phyloP scores from a whole-genome alignment of 1,140 invertebrate genomes.

The Calliphora vicina region DNA sequence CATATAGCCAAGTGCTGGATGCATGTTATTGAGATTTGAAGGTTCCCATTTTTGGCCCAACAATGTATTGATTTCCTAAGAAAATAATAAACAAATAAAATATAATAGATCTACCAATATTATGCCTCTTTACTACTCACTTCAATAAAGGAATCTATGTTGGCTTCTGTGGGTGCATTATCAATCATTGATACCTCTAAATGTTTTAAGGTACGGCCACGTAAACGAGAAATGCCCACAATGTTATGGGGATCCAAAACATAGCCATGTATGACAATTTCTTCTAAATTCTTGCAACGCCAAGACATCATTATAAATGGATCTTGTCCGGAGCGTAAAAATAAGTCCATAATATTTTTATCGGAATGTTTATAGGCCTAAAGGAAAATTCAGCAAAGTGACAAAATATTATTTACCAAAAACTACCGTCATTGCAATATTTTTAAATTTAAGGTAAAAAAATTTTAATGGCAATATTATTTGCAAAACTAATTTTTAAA shows the following conservation, averaged over 20 bases:
- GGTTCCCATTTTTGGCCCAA: constrained; percentile 64
- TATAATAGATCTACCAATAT: neutral
- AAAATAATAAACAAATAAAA: neutral
- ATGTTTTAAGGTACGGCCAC: constrained; percentile 68
- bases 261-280: constrained; percentile 70
- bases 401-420: neutral
- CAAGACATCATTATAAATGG: constrained; percentile 80
- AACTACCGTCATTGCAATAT: no score
- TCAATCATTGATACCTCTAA: constrained; percentile 72
- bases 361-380: constrained; percentile 61
- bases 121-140: constrained; percentile 38
- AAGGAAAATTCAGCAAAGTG: constrained; percentile 43
- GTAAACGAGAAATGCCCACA: constrained; percentile 74
- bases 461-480: no score
- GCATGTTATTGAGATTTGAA: constrained; percentile 56
- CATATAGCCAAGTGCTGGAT: constrained; percentile 56
- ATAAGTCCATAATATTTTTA: constrained; percentile 48
- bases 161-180: constrained; percentile 50
- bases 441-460: no score
- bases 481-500: no score
- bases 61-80: constrained; percentile 63
- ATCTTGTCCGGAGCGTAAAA: constrained; percentile 65
- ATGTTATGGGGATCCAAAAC: constrained; percentile 67
- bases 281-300: constrained; percentile 73
- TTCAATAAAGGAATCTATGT: constrained; percentile 50